Base-by-base conservation (phyloP, 2,888 invertebrate genomes). In the Agonopterix alstromeriana region DNA sequence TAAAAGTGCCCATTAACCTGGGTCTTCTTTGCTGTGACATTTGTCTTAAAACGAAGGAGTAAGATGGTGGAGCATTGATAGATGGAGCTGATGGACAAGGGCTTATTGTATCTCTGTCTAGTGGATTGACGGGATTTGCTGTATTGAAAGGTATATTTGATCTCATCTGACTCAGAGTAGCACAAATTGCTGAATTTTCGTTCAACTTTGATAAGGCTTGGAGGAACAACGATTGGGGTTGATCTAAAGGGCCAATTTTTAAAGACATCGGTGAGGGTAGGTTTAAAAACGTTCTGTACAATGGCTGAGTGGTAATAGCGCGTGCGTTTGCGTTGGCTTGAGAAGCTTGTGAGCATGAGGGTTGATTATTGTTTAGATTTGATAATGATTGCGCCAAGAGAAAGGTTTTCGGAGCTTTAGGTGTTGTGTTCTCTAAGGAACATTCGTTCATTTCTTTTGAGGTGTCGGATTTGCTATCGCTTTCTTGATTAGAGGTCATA, bases 1-100 rank as follows among this genome's bases (percentile, higher is more conserved):
- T 77, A 52, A 87, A 88, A 0, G 85, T 85, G 17, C 85, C 86
- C 77, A 87, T 74, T 1, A 84, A 57, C 49, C 86, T 70, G 0
- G 87, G 85, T 49, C 86, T 65, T 51, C 80, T 65, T 45, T 79
- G 59, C 0, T 68, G 65, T 1, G 79, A 72, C 61, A 81, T 79
- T 70, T 87, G 86, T 14, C 84, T 63, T 47, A 86, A 65, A 5
- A 88, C 87, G 54, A 82, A 88, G 0, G 87, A 83, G 60, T 87
- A 88, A 0, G 86, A 84, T 0, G 87, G 87, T 2, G 87, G 87
- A 7, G 87, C 87, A 51, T 73, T 84, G 0, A 68, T 58, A n/a
- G 86, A 61, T 2, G 87, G 87, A 5, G 87, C 73, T 1, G 77
- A 67, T 35, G 78, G 47, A 1, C 17, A n/a, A 10, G 12, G 11